phyloP scores from a whole-genome alignment of 2,113 vertebrate species.

The Rhodinocichla rosea region DNA sequence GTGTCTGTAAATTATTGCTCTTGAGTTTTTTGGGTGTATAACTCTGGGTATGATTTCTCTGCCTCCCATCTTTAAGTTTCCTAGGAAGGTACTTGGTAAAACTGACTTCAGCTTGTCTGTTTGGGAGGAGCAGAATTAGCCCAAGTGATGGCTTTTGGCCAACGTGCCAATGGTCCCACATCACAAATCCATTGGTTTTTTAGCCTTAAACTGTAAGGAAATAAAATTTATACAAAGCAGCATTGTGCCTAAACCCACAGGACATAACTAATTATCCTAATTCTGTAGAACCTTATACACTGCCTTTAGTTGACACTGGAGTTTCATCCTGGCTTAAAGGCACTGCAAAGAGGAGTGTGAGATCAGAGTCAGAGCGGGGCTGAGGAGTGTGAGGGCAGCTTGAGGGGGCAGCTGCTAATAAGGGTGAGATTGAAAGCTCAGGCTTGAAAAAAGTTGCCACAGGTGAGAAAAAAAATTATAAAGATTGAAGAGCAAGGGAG shows the following conservation, averaged over 20 bases:
- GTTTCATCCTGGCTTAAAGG: neutral
- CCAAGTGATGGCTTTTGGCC: fast-evolving
- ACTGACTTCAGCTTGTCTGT: neutral
- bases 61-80: neutral
- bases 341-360: neutral
- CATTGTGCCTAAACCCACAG: neutral
- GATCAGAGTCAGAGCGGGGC: neutral
- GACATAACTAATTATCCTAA: neutral
- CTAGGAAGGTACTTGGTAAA: neutral
- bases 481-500: neutral
- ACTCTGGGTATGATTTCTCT: neutral
- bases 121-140: neutral
- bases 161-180: fast-evolving
- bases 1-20: neutral
- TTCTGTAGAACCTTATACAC: neutral
- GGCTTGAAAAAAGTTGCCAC: neutral
- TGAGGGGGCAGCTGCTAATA: neutral
- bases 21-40: neutral
- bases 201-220: neutral
- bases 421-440: neutral
- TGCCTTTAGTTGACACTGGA: neutral
- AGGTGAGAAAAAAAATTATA: neutral
- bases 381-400: neutral
- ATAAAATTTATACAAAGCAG: neutral
- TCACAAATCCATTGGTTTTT: neutral